Evolutionary conservation across 30 jellyfish, hydroid and myxozoan genomes (phyloP).

Genomic region (Haliclystus octoradiatus): DNA sequence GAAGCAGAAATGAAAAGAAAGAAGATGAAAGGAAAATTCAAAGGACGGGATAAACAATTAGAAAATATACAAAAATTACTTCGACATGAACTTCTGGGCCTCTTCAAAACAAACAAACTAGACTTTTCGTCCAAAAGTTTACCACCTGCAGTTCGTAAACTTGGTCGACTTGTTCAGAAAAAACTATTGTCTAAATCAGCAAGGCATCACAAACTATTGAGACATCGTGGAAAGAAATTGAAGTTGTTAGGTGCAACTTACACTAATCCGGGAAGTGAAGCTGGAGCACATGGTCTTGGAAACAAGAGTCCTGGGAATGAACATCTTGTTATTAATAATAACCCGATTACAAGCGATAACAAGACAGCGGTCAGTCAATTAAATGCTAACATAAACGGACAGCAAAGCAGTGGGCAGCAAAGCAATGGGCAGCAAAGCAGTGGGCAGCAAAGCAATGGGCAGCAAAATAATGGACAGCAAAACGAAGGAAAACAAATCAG

Average conservation of each 20-base stretch:
- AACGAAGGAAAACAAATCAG: too few relatives aligned
- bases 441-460: too few relatives aligned
- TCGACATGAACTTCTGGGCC: conserved; percentile 29
- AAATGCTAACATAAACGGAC: neutral
- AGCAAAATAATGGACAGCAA: neutral
- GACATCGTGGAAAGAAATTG: neutral
- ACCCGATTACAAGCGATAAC: neutral
- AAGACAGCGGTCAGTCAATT: neutral
- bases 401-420: neutral
- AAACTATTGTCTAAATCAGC: conserved; percentile 3
- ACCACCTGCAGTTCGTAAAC: conserved; percentile 32
- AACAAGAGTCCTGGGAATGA: neutral
- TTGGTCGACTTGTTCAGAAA: conserved; percentile 33
- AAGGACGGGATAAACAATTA: conserved; percentile 36
- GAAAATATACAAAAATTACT: conserved; percentile 44
- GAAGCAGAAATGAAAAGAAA: conserved; percentile 60
- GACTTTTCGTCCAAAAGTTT: conserved; percentile 15
- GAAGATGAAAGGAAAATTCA: conserved; percentile 20
- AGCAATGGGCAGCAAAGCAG: neutral
- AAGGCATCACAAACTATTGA: neutral
- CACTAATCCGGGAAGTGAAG: neutral
- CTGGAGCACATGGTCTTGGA: neutral
- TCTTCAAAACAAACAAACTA: conserved; percentile 30
- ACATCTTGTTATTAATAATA: neutral
- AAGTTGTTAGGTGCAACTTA: neutral